These are phyloP conservation scores for Entomobrya proxima DNA, from an alignment of 2,888 invertebrate genomes.

Conservation along the genomic window DNA sequence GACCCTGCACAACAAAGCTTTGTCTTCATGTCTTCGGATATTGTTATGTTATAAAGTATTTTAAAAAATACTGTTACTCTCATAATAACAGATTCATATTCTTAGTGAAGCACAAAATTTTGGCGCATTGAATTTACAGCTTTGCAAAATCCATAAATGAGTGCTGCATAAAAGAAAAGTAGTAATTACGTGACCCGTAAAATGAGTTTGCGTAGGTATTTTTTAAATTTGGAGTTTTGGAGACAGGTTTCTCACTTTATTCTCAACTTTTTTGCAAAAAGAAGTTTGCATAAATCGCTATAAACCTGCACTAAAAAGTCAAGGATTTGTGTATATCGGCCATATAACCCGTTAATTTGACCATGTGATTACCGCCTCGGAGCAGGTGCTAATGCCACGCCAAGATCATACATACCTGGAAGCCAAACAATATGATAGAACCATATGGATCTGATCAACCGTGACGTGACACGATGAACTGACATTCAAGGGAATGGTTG, in stretches of 20 bases:
- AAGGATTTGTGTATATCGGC: background rate
- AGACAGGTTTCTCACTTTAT: no score
- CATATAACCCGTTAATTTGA: background rate
- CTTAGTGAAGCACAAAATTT: background rate
- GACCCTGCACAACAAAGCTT: conserved; percentile 50
- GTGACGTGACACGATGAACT: conserved; percentile 14
- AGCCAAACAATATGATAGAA: background rate
- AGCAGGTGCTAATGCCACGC: background rate
- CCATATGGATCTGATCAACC: conserved; percentile 5
- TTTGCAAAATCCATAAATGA: background rate
- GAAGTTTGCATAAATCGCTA: background rate
- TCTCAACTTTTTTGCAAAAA: no score
- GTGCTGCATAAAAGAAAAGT: background rate
- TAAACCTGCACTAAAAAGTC: background rate
- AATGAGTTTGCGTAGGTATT: conserved; percentile 5
- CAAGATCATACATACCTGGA: conserved; percentile 28
- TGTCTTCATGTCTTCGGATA: conserved; percentile 30
- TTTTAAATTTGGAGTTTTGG: no score
- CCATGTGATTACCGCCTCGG: background rate
- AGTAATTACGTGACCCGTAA: conserved; percentile 8
- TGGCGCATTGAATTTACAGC: background rate
- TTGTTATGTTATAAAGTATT: conserved; percentile 19
- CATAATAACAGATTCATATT: conserved; percentile 22
- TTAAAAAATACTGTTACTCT: conserved; percentile 28
- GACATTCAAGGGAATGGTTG: conserved; percentile 22